Conservation (phyloP, 1,140 invertebrate genomes). For the Habropoda laboriosa region DNA sequence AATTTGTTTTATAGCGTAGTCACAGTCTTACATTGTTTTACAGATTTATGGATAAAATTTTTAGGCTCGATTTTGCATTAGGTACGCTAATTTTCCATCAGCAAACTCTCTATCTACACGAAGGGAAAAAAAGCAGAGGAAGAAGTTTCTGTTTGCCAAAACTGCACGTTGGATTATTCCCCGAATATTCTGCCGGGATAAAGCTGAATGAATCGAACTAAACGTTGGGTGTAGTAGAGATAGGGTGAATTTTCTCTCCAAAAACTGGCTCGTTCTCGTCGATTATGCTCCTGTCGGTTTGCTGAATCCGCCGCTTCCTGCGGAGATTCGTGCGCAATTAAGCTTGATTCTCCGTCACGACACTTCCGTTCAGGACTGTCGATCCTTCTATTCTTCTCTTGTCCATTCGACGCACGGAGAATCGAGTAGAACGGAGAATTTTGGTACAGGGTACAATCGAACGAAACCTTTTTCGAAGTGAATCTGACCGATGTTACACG, state of each 20-base stretch:
- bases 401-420: neutral
- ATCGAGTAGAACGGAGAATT: neutral
- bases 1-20: too few species aligned
- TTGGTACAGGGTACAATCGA: neutral
- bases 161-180: neutral
- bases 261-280: slow-evolving; percentile 32
- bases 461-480: neutral
- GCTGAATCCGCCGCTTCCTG: slow-evolving; percentile 40
- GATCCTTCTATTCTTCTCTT: slow-evolving; percentile 1
- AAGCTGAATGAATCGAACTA: neutral
- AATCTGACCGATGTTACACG: neutral
- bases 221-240: neutral
- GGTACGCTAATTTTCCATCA: too few species aligned
- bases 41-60: too few species aligned
- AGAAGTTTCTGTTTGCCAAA: neutral
- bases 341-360: slow-evolving; percentile 46
- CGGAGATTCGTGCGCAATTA: slow-evolving; percentile 51
- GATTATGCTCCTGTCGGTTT: slow-evolving; percentile 60
- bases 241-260: neutral
- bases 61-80: too few species aligned
- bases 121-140: neutral
- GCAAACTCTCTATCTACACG: too few species aligned
- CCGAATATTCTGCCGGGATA: neutral
- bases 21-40: too few species aligned
- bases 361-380: neutral